Evolutionary conservation across 2,888 invertebrate species (phyloP).

Genomic region (Apantesis nais): DNA sequence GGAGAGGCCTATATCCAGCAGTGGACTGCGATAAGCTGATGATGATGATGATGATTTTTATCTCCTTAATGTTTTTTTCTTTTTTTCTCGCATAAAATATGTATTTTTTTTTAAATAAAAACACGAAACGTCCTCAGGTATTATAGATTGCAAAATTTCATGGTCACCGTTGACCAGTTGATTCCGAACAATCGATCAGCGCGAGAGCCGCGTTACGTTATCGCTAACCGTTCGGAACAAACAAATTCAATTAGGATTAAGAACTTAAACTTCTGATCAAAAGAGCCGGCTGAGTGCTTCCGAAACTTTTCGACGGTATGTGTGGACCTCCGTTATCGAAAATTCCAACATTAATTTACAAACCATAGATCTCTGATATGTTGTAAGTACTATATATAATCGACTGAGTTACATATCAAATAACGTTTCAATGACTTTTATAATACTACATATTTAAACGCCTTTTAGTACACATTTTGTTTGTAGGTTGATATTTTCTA

Average conservation of each 20-base stretch:
- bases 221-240: conserved; percentile 70
- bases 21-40: too few species aligned
- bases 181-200: conserved; percentile 66
- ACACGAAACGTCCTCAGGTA: conserved; percentile 2
- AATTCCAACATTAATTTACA: conserved; percentile 50
- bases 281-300: conserved; percentile 70
- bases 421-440: neutral
- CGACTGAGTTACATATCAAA: neutral
- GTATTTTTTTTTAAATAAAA: conserved; percentile 5
- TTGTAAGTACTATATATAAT: neutral
- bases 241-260: conserved; percentile 85
- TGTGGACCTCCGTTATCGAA: conserved; percentile 62
- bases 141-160: conserved; percentile 35
- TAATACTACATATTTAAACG: neutral
- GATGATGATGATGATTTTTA: too few species aligned
- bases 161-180: conserved; percentile 40
- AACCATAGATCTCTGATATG: conserved; percentile 24
- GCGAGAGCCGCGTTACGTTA: conserved; percentile 66
- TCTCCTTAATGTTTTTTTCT: neutral
- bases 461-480: neutral
- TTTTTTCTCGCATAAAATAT: neutral
- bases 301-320: conserved; percentile 65
- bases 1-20: too few species aligned
- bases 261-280: conserved; percentile 77
- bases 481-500: conserved; percentile 1